Evolutionary conservation across 2,888 invertebrate genomes (phyloP), one percentile per base, ranked within the genome.

Genomic region (Drosophila affinis): DNA sequence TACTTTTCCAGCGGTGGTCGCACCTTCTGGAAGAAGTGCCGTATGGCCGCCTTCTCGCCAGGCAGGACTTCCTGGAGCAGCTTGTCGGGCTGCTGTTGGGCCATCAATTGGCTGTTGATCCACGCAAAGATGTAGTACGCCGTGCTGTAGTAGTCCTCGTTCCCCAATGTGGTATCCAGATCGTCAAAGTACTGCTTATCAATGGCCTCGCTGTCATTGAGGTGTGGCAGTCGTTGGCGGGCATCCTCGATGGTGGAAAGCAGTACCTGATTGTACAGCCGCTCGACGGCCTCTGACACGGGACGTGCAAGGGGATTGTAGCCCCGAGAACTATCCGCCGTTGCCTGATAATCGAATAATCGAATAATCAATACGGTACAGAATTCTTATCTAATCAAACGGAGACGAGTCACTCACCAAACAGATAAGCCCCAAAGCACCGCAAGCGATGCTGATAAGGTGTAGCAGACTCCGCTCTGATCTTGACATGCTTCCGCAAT

Each of bases 101-200:
- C 55, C 32, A 72, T 56, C 32, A 76, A 14, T 9, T 67, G 57
- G 9, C 69, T 77, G 49, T 83, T 65, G 9, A 81, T 54, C 48
- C 81, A 14, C 14, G 62, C 64, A 27, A 83, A 77, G 39, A 83
- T 65, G 3, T 78, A 77, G 54, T 83, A 79, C 1, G 81, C 81
- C 1, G 57, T 72, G 69, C 79, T 78, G 14, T 81, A 79, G 56
- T 86, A 86, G 14, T 68, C 76, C 29, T 71, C 71, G 7, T 60
- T 62, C 1, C 54, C 61, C 9, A 21, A 45, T 2, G 27, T 46
- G 6, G 39, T 32, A 47, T 86, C 79, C 32, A 83, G 58, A 6
- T 79, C 71, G 7, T 52, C 54, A 14, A 86, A 83, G 18, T 72
- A 83, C 52, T 81, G 64, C 14, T 39, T 60, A 32, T 83, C 82